These are phyloP conservation scores for Bradypus variegatus DNA, from an alignment of 2,797 vertebrate species.

Conservation along the genomic window DNA sequence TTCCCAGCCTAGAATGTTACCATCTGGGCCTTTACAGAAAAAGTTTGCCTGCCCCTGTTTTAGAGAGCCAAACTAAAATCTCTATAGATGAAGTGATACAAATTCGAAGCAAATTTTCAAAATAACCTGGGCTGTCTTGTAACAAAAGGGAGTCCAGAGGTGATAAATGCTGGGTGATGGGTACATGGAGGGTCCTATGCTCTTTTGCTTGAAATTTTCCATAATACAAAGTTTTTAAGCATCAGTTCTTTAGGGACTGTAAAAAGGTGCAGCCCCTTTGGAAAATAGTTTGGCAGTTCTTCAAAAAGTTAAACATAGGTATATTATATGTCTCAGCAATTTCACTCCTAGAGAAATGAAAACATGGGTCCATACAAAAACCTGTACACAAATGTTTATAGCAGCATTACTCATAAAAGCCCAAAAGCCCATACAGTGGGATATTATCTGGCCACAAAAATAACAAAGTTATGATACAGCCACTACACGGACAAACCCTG, in stretches of 20 bases:
- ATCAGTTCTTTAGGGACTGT: neutral
- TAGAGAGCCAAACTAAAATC: too few species aligned
- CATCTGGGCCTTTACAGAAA: neutral
- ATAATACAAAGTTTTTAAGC: neutral
- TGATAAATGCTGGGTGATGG: neutral
- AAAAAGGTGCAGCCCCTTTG: neutral
- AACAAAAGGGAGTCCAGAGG: neutral
- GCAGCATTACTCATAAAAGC: neutral
- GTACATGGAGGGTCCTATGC: fast-evolving
- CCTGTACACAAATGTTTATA: neutral
- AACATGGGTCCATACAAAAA: neutral
- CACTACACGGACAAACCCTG: neutral
- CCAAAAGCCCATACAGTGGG: neutral
- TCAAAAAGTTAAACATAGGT: neutral
- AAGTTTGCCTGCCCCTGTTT: too few species aligned
- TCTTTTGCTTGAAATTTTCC: neutral
- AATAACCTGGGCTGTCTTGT: neutral
- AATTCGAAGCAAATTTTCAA: neutral
- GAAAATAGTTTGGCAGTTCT: neutral
- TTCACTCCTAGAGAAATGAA: neutral
- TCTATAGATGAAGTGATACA: neutral
- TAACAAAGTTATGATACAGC: neutral
- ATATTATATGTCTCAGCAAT: neutral
- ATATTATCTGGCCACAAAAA: neutral
- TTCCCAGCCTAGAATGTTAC: neutral